These are phyloP conservation scores for Conus betulinus DNA, from an alignment of 1,140 invertebrate species.

Conservation along the genomic window DNA sequence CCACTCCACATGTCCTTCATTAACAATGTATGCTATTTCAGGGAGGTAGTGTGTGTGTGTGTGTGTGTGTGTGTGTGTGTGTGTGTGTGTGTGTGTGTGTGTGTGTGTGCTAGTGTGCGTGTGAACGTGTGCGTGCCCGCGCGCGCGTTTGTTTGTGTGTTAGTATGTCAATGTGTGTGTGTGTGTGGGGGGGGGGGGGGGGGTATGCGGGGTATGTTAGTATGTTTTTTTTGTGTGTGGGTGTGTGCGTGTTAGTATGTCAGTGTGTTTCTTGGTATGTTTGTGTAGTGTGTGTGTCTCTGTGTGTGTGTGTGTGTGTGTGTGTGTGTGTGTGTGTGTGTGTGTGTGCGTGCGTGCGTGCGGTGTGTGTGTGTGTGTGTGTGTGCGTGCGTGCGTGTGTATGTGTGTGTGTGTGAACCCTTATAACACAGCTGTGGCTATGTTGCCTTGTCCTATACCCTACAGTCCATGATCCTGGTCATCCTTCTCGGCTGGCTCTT, in stretches of 20 bases:
- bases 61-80: no score
- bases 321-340: not conserved
- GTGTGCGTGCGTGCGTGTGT: not conserved
- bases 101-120: not conserved
- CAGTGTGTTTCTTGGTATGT: not conserved
- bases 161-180: no score
- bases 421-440: no score
- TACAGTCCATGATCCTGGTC: conserved; percentile 71
- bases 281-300: not conserved
- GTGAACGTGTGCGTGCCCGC: not conserved
- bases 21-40: no score
- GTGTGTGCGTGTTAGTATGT: not conserved
- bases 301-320: not conserved
- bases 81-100: no score
- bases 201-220: no score
- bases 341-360: not conserved
- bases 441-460: not conserved
- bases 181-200: no score
- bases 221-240: not conserved
- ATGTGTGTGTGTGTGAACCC: not conserved
- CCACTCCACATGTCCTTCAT: no score
- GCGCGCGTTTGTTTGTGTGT: no score
- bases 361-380: conserved; percentile 15
- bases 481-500: conserved; percentile 72
- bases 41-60: no score